Evolutionary conservation across 2,888 invertebrate species (phyloP).

Genomic region (Pollenia amentaria): DNA sequence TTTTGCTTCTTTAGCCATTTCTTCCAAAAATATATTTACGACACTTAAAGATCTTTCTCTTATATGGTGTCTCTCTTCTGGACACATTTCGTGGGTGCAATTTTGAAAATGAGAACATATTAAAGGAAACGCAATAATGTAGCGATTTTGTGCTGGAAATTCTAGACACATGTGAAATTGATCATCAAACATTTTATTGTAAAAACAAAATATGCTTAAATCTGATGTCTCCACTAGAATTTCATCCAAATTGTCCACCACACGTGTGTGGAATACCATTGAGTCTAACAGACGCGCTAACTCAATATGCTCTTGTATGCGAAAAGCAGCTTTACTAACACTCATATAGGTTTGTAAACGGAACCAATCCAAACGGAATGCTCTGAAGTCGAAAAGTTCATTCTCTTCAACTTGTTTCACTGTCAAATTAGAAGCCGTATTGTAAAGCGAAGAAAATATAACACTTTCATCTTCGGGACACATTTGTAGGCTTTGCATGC

Average conservation of each 20-base stretch:
- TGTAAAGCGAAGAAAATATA: constrained; percentile 96
- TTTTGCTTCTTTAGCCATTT: constrained; percentile 99
- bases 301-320: constrained; percentile 93
- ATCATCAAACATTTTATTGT: constrained; percentile 97
- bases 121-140: constrained; percentile 98
- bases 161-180: constrained; percentile 99
- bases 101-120: constrained; percentile 99
- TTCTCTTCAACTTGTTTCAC: constrained; percentile 99
- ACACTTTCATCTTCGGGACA: constrained; percentile 98
- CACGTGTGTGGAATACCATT: constrained; percentile 97
- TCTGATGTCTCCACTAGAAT: constrained; percentile 98
- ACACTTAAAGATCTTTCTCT: constrained; percentile 97
- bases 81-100: constrained; percentile 98
- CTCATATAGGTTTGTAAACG: constrained; percentile 97
- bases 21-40: constrained; percentile 98
- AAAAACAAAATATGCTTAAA: constrained; percentile 98
- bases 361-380: constrained; percentile 98
- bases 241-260: constrained; percentile 99
- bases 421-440: constrained; percentile 92
- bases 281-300: constrained; percentile 97
- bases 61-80: constrained; percentile 98
- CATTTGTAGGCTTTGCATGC: constrained; percentile 92
- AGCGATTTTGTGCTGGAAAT: constrained; percentile 99
- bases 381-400: constrained; percentile 97
- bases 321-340: constrained; percentile 91